Conservation (phyloP, 1,140 invertebrate genomes). For the Xylocopa sonorina region DNA sequence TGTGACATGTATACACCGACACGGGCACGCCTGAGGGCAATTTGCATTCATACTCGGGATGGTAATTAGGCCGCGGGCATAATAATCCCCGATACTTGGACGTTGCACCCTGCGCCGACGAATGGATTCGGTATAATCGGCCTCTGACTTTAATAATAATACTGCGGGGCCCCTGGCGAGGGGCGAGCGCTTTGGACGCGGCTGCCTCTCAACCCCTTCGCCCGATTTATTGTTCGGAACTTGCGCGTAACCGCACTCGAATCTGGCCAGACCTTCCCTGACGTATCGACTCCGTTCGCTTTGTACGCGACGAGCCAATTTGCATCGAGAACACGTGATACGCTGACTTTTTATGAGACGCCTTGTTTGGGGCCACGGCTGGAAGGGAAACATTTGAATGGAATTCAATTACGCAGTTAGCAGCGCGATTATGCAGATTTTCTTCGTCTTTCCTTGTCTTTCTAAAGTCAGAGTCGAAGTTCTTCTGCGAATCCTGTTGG, state of each 20-base stretch:
- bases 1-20: conserved; percentile 60
- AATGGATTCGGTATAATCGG: conserved; percentile 53
- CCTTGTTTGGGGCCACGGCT: background rate
- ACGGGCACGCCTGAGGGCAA: conserved; percentile 53
- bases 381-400: background rate
- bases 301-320: conserved; percentile 14
- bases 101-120: conserved; percentile 37
- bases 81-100: conserved; percentile 73
- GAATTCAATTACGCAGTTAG: background rate
- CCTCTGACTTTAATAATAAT: conserved; percentile 65
- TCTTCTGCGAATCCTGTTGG: too few species aligned
- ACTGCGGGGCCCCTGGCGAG: conserved; percentile 31
- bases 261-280: conserved; percentile 8
- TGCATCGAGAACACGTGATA: conserved; percentile 17
- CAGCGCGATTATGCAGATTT: too few species aligned
- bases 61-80: conserved; percentile 74
- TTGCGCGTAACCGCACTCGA: conserved; percentile 60
- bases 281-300: conserved; percentile 16
- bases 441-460: too few species aligned
- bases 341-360: background rate
- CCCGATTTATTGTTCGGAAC: conserved; percentile 64
- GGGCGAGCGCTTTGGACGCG: conserved; percentile 11
- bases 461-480: too few species aligned
- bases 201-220: too few species aligned
- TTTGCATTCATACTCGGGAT: conserved; percentile 78